Conservation (phyloP, 2,113 vertebrate species). For the Trachemys scripta region DNA sequence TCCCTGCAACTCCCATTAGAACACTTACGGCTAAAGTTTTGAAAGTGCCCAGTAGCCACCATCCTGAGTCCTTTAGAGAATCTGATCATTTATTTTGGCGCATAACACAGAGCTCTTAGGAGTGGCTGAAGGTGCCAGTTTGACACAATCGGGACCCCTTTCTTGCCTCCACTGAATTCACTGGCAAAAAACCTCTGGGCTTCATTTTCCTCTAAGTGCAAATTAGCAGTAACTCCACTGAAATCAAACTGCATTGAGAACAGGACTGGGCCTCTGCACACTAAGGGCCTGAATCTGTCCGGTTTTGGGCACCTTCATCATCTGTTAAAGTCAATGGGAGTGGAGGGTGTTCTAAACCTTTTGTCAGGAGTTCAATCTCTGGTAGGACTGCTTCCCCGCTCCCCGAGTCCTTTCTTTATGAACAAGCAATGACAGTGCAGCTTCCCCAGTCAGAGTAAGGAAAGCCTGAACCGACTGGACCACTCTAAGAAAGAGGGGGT, state of each 20-base stretch:
- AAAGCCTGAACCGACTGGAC: no score
- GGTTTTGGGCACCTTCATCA: not conserved
- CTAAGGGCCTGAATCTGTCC: not conserved
- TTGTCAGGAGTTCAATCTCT: not conserved
- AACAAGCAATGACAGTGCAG: not conserved
- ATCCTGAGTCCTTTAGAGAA: not conserved
- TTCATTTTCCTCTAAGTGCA: not conserved
- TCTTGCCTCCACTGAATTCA: not conserved
- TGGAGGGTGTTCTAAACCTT: not conserved
- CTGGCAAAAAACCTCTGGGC: not conserved
- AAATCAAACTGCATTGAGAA: not conserved
- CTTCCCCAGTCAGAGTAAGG: not conserved
- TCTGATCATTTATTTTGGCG: not conserved
- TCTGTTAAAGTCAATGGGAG: not conserved
- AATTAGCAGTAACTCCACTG: not conserved
- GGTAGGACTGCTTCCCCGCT: not conserved
- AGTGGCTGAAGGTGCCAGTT: not conserved
- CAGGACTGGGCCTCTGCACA: not conserved
- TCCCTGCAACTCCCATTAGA: not conserved
- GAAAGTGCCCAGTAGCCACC: not conserved
- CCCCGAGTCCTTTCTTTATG: not conserved
- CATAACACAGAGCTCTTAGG: not conserved
- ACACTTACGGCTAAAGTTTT: not conserved
- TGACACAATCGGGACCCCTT: not conserved
- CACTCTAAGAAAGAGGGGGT: not conserved